Percentiles rank a stretch among this genome's conserved stretches.
phyloP scores from a whole-genome alignment of 2,888 invertebrate genomes.

The Busseola fusca region DNA sequence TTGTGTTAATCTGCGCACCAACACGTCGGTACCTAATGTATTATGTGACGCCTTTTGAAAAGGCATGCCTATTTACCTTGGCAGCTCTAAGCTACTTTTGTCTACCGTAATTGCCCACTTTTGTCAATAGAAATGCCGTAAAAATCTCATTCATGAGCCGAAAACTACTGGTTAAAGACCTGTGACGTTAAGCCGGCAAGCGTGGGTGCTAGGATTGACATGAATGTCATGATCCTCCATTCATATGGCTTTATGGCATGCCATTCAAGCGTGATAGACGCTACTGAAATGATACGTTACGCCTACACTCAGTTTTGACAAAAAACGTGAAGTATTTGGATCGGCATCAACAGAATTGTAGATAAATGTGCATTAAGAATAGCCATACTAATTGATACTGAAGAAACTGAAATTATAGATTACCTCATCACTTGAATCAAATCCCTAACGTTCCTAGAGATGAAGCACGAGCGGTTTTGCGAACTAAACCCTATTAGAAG shows the following conservation, averaged over 20 bases:
- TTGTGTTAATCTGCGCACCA: neutral
- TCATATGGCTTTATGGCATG: constrained; percentile 52
- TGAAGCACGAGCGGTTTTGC: neutral
- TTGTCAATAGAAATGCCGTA: constrained; percentile 41
- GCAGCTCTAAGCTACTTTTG: constrained; percentile 31
- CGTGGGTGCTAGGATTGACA: constrained; percentile 68
- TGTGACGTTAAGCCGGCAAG: constrained; percentile 62
- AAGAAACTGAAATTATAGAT: neutral
- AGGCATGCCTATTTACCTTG: constrained; percentile 35
- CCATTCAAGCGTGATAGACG: constrained; percentile 50
- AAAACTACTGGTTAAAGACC: constrained; percentile 61
- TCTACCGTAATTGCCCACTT: constrained; percentile 32
- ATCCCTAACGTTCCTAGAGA: neutral
- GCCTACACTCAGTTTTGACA: constrained; percentile 24
- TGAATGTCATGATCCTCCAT: constrained; percentile 55
- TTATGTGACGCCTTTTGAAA: constrained; percentile 23
- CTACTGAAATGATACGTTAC: constrained; percentile 39
- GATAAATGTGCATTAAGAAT: neutral
- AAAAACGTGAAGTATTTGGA: constrained; percentile 19
- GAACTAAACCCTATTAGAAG: neutral
- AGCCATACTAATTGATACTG: neutral
- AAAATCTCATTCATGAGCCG: constrained; percentile 54
- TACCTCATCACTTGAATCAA: neutral
- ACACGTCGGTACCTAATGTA: constrained; percentile 4
- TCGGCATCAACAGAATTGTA: neutral